These are phyloP conservation scores for Druon quercuslanigerum DNA, from an alignment of 1,140 invertebrate genomes.

Conservation along the genomic window DNA sequence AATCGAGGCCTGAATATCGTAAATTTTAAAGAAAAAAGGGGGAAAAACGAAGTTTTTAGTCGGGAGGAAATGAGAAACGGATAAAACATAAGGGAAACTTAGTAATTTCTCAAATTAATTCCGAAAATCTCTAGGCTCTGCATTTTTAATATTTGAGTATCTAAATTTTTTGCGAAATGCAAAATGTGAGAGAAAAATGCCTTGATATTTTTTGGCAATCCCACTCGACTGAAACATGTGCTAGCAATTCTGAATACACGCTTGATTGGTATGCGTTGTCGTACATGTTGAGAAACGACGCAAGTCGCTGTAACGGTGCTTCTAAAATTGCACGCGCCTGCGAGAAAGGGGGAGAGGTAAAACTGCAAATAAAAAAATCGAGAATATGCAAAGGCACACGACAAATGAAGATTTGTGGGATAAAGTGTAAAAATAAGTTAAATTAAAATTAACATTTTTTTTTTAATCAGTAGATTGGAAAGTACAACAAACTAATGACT, in stretches of 20 bases:
- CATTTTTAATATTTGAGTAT: no score
- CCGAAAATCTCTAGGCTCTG: no score
- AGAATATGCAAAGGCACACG: conserved; percentile 29
- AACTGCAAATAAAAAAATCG: conserved; percentile 36
- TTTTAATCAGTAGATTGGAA: not conserved
- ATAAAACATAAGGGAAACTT: no score
- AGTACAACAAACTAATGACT: not conserved
- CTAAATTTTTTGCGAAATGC: not conserved
- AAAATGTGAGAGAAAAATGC: not conserved
- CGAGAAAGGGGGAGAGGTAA: conserved; percentile 17
- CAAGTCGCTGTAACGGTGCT: conserved; percentile 53
- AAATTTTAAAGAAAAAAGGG: no score
- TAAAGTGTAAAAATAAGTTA: conserved; percentile 16
- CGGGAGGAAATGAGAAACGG: no score
- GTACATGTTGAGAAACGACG: conserved; percentile 34
- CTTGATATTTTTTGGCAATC: not conserved
- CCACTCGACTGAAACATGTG: not conserved
- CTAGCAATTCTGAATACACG: not conserved
- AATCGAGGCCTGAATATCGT: no score
- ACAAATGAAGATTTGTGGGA: conserved; percentile 19
- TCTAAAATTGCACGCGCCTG: conserved; percentile 53
- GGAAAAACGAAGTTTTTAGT: no score
- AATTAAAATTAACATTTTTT: not conserved
- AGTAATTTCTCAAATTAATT: no score
- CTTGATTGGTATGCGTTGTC: conserved; percentile 23